These are phyloP conservation scores for Orchesella cincta DNA, from an alignment of 1,140 invertebrate genomes.

Conservation along the genomic window DNA sequence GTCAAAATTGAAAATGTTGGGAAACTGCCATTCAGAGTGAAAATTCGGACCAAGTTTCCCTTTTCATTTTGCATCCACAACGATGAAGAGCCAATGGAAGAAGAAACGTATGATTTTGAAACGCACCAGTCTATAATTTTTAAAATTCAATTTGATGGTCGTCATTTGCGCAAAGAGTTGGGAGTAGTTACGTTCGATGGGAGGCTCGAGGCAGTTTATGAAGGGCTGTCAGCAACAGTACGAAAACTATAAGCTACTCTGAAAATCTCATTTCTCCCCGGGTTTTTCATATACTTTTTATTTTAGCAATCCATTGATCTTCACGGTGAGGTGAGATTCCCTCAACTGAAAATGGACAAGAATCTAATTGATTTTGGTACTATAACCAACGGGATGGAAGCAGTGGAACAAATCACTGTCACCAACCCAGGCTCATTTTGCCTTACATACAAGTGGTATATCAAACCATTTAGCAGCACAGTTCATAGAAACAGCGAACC, in stretches of 20 bases:
- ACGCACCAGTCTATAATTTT: not conserved
- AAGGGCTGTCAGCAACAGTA: not conserved
- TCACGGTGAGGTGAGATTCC: conserved; percentile 58
- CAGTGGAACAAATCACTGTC: conserved; percentile 54
- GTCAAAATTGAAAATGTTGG: conserved; percentile 32
- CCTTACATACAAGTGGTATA: conserved; percentile 55
- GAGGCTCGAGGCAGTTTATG: not conserved
- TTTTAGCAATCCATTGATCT: conserved; percentile 58
- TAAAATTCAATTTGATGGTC: conserved; percentile 35
- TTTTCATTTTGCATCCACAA: conserved; percentile 29
- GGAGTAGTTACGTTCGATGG: conserved; percentile 22
- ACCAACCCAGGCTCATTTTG: conserved; percentile 58
- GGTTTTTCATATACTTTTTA: conserved; percentile 28
- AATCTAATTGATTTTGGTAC: conserved; percentile 55
- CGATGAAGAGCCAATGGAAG: conserved; percentile 1
- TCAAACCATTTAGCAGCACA: conserved; percentile 31
- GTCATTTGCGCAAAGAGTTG: conserved; percentile 36
- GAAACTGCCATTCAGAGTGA: conserved; percentile 6
- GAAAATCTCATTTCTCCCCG: not conserved
- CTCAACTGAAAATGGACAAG: conserved; percentile 55
- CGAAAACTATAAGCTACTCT: not conserved
- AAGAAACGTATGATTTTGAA: conserved; percentile 16
- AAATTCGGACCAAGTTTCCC: conserved; percentile 27
- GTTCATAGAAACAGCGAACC: not conserved
- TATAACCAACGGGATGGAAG: conserved; percentile 53